Evolutionary conservation across 2,113 vertebrate species (phyloP).

Genomic region (Lepisosteus osseus): DNA sequence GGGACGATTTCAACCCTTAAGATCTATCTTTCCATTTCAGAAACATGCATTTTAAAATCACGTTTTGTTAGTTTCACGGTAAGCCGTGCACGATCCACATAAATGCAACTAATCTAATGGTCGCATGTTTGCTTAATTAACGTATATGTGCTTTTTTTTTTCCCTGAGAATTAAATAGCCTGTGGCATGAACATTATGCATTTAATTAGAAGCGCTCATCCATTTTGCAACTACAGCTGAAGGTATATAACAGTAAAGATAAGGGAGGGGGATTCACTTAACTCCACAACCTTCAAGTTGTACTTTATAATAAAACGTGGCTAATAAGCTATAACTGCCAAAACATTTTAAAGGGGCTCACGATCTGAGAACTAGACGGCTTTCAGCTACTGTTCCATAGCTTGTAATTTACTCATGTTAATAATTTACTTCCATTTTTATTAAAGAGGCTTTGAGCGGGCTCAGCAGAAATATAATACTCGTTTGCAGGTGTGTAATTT

Average conservation of each 20-base stretch:
- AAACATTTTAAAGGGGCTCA: constrained; percentile 44
- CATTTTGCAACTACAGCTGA: constrained; percentile 41
- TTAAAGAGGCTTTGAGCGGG: constrained; percentile 86
- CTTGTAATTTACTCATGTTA: constrained; percentile 69
- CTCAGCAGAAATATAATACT: constrained; percentile 84
- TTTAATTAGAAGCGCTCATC: constrained; percentile 33
- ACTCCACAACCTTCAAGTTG: constrained; percentile 34
- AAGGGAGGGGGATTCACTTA: constrained; percentile 6
- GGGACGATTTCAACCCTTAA: constrained; percentile 48
- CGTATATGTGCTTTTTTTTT: constrained; percentile 11
- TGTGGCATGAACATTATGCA: constrained; percentile 46
- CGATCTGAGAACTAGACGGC: constrained; percentile 48
- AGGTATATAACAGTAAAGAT: constrained; percentile 16
- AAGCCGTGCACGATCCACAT: constrained; percentile 45
- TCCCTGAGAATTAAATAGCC: constrained; percentile 43
- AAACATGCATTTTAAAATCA: constrained; percentile 40
- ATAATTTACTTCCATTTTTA: constrained; percentile 68
- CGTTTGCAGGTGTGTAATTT: constrained; percentile 72
- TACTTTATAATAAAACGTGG: constrained; percentile 59
- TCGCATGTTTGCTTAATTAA: constrained; percentile 44
- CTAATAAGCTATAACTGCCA: constrained; percentile 75
- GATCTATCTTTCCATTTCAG: constrained; percentile 56
- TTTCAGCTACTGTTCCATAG: constrained; percentile 71
- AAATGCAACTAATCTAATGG: constrained; percentile 38
- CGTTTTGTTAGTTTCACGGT: constrained; percentile 41